Evolutionary conservation across 2,113 vertebrate species (phyloP).

Genomic region (Lichenostomus cassidix): DNA sequence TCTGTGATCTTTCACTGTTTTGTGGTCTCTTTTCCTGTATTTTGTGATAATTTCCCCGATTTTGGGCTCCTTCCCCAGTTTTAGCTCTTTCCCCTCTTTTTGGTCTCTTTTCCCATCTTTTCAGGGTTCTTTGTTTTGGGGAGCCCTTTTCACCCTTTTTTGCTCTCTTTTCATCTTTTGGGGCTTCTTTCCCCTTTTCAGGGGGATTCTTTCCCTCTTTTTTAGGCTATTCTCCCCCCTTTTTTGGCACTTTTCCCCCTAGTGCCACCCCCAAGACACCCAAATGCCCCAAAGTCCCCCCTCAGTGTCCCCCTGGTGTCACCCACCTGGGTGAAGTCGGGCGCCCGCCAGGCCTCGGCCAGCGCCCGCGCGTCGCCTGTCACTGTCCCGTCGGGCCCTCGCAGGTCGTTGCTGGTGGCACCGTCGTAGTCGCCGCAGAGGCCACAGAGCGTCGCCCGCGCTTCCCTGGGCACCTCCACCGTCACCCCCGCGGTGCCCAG

Average conservation of each 20-base stretch:
- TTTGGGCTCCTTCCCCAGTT: not conserved
- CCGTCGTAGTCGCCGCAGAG: not conserved
- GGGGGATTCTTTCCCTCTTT: not conserved
- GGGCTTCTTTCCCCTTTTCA: not conserved
- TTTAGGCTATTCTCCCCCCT: not conserved
- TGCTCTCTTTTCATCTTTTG: not conserved
- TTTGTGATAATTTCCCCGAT: too few relatives aligned
- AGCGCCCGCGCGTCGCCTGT: accelerated
- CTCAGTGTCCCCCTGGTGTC: not conserved
- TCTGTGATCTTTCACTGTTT: not conserved
- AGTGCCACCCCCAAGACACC: accelerated
- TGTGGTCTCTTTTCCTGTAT: too few relatives aligned
- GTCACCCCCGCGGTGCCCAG: not conserved
- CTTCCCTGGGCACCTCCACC: not conserved
- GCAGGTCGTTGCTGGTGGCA: not conserved
- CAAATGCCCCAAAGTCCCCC: accelerated
- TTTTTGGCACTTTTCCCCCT: not conserved
- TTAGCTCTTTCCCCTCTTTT: not conserved
- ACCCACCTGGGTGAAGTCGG: not conserved
- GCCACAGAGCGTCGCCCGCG: not conserved
- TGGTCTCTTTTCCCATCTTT: not conserved
- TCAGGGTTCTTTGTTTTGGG: not conserved
- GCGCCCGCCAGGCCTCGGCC: not conserved
- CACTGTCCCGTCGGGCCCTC: accelerated
- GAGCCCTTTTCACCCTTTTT: not conserved